phyloP scores from a whole-genome alignment of 2,797 vertebrate species.

The Anas capensis region DNA sequence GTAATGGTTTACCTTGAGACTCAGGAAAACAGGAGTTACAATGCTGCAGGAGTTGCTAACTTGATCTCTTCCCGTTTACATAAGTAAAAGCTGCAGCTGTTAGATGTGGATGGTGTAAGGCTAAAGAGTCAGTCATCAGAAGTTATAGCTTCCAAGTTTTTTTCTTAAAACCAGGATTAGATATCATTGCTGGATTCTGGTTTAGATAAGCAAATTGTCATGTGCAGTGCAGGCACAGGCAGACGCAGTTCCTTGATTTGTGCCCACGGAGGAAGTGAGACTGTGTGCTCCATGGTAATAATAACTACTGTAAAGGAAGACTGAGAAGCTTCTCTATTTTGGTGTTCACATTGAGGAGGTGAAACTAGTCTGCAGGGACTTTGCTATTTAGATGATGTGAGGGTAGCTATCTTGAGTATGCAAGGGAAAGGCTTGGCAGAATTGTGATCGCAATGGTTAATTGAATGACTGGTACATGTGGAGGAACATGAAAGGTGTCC shows the following conservation, averaged over 20 bases:
- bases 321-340: background rate
- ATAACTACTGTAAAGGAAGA: background rate
- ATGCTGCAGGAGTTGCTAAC: background rate
- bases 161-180: background rate
- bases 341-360: background rate
- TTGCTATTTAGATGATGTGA: background rate
- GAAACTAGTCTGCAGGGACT: background rate
- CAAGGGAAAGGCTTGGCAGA: background rate
- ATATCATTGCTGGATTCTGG: background rate
- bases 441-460: background rate
- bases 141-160: background rate
- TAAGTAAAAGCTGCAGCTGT: background rate
- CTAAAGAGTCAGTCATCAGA: background rate
- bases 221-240: background rate
- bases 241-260: background rate
- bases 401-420: background rate
- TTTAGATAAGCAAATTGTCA: background rate
- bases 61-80: background rate
- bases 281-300: background rate
- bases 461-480: background rate
- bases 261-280: slow-evolving; percentile 32
- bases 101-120: background rate
- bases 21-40: background rate
- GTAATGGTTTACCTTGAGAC: background rate
- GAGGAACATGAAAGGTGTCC: background rate